phyloP scores from a whole-genome alignment of 1,140 invertebrate species.

The Pogonomyrmex barbatus region DNA sequence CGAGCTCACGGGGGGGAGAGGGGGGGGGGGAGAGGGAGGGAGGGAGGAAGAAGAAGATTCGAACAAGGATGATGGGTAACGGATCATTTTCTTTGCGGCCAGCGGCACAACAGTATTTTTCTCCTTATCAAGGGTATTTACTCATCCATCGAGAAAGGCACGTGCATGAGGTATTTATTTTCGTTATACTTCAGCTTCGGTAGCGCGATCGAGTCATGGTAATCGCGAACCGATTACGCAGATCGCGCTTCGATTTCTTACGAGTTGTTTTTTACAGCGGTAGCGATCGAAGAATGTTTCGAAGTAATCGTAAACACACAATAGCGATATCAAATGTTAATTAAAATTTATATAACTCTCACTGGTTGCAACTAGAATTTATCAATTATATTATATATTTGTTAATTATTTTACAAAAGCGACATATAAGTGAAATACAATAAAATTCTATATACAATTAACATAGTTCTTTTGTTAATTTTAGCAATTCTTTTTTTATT shows the following conservation, averaged over 20 bases:
- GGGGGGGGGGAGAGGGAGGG: not conserved
- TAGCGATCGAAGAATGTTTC: not conserved
- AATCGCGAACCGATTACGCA: constrained; percentile 1
- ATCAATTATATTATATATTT: too few species aligned
- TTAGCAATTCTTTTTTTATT: not conserved
- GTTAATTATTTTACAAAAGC: too few species aligned
- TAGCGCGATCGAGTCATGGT: not conserved
- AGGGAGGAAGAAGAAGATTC: constrained; percentile 7
- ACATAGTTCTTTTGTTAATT: not conserved
- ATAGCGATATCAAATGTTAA: too few species aligned
- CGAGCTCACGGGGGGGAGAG: not conserved
- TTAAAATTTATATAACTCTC: not conserved
- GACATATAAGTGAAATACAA: not conserved
- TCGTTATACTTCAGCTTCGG: not conserved
- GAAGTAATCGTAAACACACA: not conserved
- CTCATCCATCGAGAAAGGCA: constrained; percentile 33
- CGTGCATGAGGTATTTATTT: constrained; percentile 43
- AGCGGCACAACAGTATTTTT: constrained; percentile 48
- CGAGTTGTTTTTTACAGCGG: not conserved
- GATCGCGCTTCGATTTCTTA: constrained; percentile 3
- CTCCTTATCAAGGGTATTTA: constrained; percentile 20
- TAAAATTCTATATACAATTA: not conserved
- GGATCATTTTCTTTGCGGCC: constrained; percentile 12
- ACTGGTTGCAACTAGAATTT: not conserved
- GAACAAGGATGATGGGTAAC: constrained; percentile 49